Conservation (phyloP, 2,797 vertebrate genomes). For the Crenichthys baileyi region DNA sequence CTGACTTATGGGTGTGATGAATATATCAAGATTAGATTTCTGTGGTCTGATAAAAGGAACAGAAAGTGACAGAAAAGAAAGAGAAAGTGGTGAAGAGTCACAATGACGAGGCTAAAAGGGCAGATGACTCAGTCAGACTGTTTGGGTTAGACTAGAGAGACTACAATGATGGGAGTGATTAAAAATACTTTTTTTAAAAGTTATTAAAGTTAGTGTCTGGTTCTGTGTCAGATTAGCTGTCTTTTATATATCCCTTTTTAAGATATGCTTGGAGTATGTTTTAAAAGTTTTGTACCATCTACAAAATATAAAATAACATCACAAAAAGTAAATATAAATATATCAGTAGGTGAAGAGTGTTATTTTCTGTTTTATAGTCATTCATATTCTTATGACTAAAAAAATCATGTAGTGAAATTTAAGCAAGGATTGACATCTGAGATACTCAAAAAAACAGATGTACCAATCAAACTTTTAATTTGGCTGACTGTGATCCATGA, state of each 20-base stretch:
- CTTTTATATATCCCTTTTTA: slow-evolving; percentile 21
- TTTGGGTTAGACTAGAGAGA: slow-evolving; percentile 52
- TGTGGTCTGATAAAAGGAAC: slow-evolving; percentile 41
- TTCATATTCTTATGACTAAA: neutral
- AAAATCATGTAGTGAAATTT: slow-evolving; percentile 9
- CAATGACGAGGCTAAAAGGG: slow-evolving; percentile 69
- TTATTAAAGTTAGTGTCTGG: slow-evolving; percentile 52
- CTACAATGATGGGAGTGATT: slow-evolving; percentile 63
- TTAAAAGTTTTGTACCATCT: neutral
- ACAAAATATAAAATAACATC: neutral
- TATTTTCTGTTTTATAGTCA: neutral
- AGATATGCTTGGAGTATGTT: slow-evolving; percentile 4
- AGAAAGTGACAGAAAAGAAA: neutral
- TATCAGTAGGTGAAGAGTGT: neutral
- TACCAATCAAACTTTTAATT: neutral
- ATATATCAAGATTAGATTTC: slow-evolving; percentile 46
- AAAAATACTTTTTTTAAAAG: slow-evolving; percentile 53
- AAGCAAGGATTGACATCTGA: slow-evolving; percentile 15
- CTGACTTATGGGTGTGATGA: slow-evolving; percentile 19
- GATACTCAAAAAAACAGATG: slow-evolving; percentile 39
- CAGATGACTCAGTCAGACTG: slow-evolving; percentile 74
- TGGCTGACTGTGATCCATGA: neutral
- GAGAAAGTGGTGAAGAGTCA: slow-evolving; percentile 54
- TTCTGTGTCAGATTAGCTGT: slow-evolving; percentile 57
- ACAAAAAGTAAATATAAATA: neutral